A percentile compares a stretch with the other conserved stretches of the same genome.
Evolutionary conservation across 2,888 invertebrate species (phyloP).

Genomic region (Drosophila kanekoi): DNA sequence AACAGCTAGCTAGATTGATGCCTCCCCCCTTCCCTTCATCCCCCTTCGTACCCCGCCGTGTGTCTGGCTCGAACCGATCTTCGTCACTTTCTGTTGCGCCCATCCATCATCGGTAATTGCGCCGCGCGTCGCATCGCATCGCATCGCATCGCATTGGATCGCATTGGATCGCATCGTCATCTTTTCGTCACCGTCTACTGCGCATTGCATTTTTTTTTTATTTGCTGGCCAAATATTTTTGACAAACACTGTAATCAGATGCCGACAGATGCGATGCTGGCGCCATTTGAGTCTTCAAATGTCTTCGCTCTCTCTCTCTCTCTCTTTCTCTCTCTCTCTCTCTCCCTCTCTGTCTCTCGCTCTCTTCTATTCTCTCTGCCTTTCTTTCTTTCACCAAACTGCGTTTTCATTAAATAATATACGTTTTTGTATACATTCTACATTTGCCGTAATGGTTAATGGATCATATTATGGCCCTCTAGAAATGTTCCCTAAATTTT

Average conservation of each 20-base stretch:
- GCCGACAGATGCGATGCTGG: constrained; percentile 42
- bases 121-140: constrained; percentile 29
- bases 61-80: constrained; percentile 51
- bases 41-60: too few relatives aligned
- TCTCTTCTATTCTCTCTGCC: background rate
- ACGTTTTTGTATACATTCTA: too few relatives aligned
- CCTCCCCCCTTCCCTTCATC: background rate
- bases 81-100: constrained; percentile 28
- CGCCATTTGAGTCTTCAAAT: constrained; percentile 45
- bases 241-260: constrained; percentile 75
- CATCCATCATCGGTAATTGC: constrained; percentile 41
- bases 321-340: background rate
- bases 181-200: constrained; percentile 66
- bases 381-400: too few relatives aligned
- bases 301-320: constrained; percentile 7
- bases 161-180: constrained; percentile 19
- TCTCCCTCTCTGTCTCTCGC: background rate
- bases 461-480: too few relatives aligned
- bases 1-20: constrained; percentile 31
- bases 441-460: too few relatives aligned
- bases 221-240: constrained; percentile 76
- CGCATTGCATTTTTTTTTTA: constrained; percentile 72
- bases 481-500: too few relatives aligned
- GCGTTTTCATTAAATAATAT: too few relatives aligned
- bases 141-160: constrained; percentile 21